These are phyloP conservation scores for Distichodus sexfasciatus DNA, from an alignment of 2,797 vertebrate species.

Conservation along the genomic window DNA sequence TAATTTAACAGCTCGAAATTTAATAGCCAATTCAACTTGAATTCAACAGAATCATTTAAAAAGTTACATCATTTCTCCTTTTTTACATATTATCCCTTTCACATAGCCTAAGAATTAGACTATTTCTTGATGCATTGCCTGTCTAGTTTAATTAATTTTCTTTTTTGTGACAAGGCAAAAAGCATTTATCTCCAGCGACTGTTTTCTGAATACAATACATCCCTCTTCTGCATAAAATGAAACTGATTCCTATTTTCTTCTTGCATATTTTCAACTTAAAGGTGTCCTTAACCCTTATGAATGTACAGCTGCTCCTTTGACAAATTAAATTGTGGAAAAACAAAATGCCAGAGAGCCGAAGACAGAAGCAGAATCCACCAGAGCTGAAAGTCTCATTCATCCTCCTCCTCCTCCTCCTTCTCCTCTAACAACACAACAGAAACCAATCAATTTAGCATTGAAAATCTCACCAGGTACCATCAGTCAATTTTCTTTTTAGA, in stretches of 20 bases:
- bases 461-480: constrained; percentile 12
- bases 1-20: too few relatives aligned
- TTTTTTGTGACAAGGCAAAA: not conserved
- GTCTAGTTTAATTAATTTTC: not conserved
- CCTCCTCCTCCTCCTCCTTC: not conserved
- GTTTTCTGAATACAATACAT: too few relatives aligned
- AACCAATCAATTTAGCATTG: constrained; percentile 17
- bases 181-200: too few relatives aligned
- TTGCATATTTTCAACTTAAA: not conserved
- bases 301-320: not conserved
- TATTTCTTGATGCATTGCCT: not conserved
- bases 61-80: too few relatives aligned
- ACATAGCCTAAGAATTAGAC: too few relatives aligned
- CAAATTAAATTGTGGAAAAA: constrained; percentile 25
- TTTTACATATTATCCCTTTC: too few relatives aligned
- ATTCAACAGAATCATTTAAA: too few relatives aligned
- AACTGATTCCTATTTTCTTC: not conserved
- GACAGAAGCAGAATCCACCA: not conserved
- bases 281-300: not conserved
- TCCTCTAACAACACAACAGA: not conserved
- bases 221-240: not conserved
- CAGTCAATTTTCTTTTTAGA: constrained; percentile 28
- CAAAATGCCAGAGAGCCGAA: not conserved
- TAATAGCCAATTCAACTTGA: too few relatives aligned
- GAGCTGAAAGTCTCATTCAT: not conserved